Evolutionary conservation across 2,113 vertebrate species (phyloP).

Genomic region (Scomber colias): DNA sequence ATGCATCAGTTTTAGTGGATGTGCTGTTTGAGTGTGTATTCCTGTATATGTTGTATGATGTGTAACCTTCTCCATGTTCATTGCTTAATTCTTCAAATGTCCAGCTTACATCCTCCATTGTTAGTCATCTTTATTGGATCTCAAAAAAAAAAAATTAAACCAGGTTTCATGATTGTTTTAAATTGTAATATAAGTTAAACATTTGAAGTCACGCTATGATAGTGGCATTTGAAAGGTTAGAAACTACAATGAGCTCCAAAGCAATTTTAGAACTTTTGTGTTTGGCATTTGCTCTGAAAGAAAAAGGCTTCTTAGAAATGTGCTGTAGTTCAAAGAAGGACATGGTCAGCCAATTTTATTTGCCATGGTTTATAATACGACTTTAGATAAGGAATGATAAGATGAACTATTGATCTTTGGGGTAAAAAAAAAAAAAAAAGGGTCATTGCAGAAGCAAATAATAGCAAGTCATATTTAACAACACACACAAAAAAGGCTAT

Average conservation of each 20-base stretch:
- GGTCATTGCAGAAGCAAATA: conserved; percentile 2
- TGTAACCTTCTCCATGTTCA: too few species aligned
- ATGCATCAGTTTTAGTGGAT: not conserved
- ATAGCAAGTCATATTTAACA: not conserved
- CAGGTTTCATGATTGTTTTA: not conserved
- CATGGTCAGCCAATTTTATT: conserved; percentile 15
- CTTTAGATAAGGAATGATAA: conserved; percentile 12
- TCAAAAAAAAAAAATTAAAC: too few species aligned
- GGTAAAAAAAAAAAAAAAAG: not conserved
- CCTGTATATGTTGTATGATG: too few species aligned
- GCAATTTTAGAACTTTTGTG: conserved; percentile 16
- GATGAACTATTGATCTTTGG: conserved; percentile 28
- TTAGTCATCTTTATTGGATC: not conserved
- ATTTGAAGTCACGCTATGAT: conserved; percentile 34
- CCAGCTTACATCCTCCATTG: not conserved
- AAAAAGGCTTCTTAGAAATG: not conserved
- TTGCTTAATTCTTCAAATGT: not conserved
- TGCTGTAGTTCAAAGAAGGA: not conserved
- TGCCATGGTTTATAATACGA: conserved; percentile 13
- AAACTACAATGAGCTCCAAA: not conserved
- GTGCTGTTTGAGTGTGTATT: not conserved
- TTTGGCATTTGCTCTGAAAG: conserved; percentile 33
- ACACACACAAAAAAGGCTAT: not conserved
- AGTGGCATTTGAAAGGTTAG: conserved; percentile 29
- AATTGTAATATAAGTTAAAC: conserved; percentile 15